phyloP scores from a whole-genome alignment of 2,888 invertebrate species.

The Acanthopleura granulata region DNA sequence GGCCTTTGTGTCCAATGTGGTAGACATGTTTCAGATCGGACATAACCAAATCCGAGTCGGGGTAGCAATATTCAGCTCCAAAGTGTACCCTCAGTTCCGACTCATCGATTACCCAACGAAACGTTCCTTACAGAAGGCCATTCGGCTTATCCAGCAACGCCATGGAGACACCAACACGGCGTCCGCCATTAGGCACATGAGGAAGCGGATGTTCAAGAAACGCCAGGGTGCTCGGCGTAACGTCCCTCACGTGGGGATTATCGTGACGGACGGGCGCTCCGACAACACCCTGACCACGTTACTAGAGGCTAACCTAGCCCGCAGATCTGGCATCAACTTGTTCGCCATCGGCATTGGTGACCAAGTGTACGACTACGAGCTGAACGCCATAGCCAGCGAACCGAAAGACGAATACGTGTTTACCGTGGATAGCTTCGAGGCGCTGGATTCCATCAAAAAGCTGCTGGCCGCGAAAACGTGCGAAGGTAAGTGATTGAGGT shows the following conservation, averaged over 20 bases:
- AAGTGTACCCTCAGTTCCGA: constrained; percentile 40
- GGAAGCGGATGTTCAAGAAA: constrained; percentile 42
- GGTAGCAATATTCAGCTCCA: not conserved
- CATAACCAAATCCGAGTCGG: not conserved
- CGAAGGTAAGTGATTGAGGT: constrained; percentile 3
- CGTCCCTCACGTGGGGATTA: constrained; percentile 53
- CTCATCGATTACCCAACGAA: constrained; percentile 42
- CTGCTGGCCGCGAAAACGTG: constrained; percentile 10
- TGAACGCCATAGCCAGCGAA: constrained; percentile 47
- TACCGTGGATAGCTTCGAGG: constrained; percentile 3
- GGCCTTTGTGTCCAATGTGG: constrained; percentile 3
- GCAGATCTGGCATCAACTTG: constrained; percentile 40
- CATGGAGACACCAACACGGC: constrained; percentile 13
- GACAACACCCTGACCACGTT: constrained; percentile 42
- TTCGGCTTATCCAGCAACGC: constrained; percentile 32
- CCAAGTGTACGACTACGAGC: constrained; percentile 46
- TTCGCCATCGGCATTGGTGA: constrained; percentile 58
- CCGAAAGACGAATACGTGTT: constrained; percentile 13
- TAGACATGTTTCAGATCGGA: constrained; percentile 18
- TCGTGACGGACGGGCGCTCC: constrained; percentile 57
- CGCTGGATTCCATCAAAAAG: constrained; percentile 15
- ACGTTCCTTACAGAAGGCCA: constrained; percentile 35
- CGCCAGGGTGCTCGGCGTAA: constrained; percentile 40
- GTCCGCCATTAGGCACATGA: constrained; percentile 28
- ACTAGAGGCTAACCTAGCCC: constrained; percentile 45